Base-by-base conservation (phyloP, 2,888 invertebrate genomes). In the Timema podura region DNA sequence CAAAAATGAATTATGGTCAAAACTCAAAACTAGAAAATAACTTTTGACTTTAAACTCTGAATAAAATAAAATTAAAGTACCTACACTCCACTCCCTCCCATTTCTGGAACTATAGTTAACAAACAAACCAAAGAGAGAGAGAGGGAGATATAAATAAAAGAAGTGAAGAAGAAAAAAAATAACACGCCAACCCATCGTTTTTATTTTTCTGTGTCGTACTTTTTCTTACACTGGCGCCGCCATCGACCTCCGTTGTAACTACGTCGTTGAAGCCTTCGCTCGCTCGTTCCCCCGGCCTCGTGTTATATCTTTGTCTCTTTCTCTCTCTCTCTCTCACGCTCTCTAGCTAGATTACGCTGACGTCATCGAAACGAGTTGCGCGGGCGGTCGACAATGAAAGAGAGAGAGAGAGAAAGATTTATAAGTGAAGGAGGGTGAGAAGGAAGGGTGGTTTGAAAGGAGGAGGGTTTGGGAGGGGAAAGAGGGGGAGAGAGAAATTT, bases 221-320 rank as follows among this genome's bases (percentile, higher is more conserved):
- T n/a, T 49, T 69, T 69, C 65, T 65, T 72, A 72, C 70, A 48
- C 69, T 72, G 72, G 70, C 72, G 72, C 72, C 72, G 59, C 72
- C 61, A 70, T 72, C 72, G 70, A 72, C 72, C 70, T 67, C 67
- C 64, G 64, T 54, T 65, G 61, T 68, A 72, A 72, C 72, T 72
- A 70, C 70, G 68, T 70, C 68, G 70, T 71, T 70, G 65, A 70
- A 66, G 64, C 68, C 72, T 68, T 48, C 44, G 54, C 68, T 65
- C 61, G 44, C 61, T 61, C 65, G 44, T 15, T 16, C 65, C 54
- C 48, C 66, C 61, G 15, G 46, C 48, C 66, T 9, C 15, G 47
- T n/a, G 9, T 15, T 45, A 30, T 47, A 15, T 59, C 54, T 64
- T 48, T 51, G 67, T 64, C 64, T 67, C 65, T 67, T 48, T 49